A percentile compares a stretch with the other conserved stretches of the same genome.
phyloP scores from a whole-genome alignment of 2,888 invertebrate genomes.

The Adela reaumurella region DNA sequence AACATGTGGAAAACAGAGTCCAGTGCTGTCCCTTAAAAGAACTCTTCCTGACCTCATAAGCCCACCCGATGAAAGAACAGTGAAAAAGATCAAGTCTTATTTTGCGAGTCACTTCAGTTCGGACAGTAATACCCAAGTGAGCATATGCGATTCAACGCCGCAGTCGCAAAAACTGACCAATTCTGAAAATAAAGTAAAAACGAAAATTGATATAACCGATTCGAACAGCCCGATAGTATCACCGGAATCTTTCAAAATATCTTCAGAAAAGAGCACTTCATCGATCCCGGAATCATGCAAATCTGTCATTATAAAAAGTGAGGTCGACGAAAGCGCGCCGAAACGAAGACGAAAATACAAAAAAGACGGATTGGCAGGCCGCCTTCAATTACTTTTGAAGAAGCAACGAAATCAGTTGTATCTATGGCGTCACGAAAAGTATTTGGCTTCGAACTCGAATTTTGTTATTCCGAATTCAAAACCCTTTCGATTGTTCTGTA shows the following conservation, averaged over 20 bases:
- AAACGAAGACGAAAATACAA: slow-evolving; percentile 27
- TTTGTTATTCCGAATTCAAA: slow-evolving; percentile 33
- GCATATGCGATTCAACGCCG: neutral
- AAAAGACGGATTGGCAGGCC: slow-evolving; percentile 42
- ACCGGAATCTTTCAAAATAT: neutral
- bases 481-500: slow-evolving; percentile 22
- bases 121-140: slow-evolving; percentile 22
- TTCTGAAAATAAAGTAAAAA: neutral
- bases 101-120: slow-evolving; percentile 36
- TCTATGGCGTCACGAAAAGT: slow-evolving; percentile 55
- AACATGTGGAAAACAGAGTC: neutral
- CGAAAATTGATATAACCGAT: neutral
- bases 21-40: neutral
- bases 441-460: slow-evolving; percentile 37
- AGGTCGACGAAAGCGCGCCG: slow-evolving; percentile 4
- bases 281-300: neutral
- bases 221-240: neutral
- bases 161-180: neutral
- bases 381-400: slow-evolving; percentile 37
- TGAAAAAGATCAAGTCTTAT: slow-evolving; percentile 27
- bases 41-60: neutral
- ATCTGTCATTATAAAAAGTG: slow-evolving; percentile 19
- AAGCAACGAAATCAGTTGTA: slow-evolving; percentile 40
- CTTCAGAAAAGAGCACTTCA: neutral
- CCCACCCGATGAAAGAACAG: slow-evolving; percentile 14